Evolutionary conservation across 2,797 vertebrate genomes (phyloP).

Genomic region (Rhinoraja longicauda): DNA sequence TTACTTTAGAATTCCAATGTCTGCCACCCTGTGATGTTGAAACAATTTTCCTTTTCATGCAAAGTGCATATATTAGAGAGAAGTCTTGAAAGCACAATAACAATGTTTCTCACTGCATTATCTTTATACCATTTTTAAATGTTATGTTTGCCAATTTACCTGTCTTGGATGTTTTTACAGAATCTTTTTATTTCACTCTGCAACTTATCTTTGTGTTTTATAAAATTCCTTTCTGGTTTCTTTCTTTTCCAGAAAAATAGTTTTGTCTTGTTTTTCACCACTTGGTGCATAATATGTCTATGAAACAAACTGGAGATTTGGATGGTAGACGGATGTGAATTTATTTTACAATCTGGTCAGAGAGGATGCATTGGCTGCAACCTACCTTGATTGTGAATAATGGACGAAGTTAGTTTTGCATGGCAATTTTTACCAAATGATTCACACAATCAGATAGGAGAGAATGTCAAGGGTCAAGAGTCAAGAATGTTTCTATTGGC

Average conservation of each 20-base stretch:
- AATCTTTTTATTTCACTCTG: background rate
- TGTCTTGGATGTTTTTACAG: background rate
- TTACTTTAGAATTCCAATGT: background rate
- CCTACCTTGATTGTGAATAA: background rate
- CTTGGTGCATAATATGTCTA: background rate
- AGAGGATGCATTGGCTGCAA: background rate
- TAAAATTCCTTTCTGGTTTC: background rate
- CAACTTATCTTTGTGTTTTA: background rate
- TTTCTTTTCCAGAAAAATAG: background rate
- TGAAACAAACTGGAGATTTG: background rate
- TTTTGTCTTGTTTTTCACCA: background rate
- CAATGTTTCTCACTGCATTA: background rate
- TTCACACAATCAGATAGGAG: background rate
- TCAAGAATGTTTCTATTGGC: no score
- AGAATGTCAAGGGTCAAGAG: background rate
- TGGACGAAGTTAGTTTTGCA: background rate
- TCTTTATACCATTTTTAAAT: background rate
- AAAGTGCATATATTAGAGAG: background rate
- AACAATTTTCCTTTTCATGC: background rate
- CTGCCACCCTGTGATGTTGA: background rate
- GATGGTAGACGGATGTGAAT: background rate
- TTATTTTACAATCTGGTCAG: background rate
- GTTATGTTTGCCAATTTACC: background rate
- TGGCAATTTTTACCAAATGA: background rate
- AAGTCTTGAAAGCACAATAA: background rate